Conservation (phyloP, 1,140 invertebrate genomes). For the Contarinia nasturtii region DNA sequence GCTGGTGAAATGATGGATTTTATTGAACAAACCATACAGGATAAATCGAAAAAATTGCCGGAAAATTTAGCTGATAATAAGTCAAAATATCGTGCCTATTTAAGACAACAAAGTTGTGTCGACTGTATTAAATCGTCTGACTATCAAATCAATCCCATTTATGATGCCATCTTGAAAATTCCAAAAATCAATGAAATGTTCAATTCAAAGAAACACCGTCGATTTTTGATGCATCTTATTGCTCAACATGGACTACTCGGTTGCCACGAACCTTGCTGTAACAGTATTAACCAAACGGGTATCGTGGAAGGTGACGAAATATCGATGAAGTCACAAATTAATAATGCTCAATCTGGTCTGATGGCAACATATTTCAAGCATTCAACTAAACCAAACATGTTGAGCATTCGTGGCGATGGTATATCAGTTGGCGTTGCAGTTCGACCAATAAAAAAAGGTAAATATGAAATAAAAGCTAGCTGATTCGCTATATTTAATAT, state of each 20-base stretch:
- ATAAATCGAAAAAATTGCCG: constrained; percentile 30
- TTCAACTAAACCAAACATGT: constrained; percentile 68
- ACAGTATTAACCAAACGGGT: not conserved
- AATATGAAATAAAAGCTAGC: no score
- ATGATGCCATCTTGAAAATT: constrained; percentile 27
- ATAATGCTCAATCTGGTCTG: not conserved
- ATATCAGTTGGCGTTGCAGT: not conserved
- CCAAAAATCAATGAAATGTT: constrained; percentile 43
- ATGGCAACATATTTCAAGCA: constrained; percentile 48
- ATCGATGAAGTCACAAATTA: not conserved
- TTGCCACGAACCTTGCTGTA: no score
- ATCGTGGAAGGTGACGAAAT: not conserved
- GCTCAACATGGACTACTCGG: constrained; percentile 47
- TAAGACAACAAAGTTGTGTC: not conserved
- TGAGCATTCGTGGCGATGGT: not conserved
- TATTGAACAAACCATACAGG: constrained; percentile 18
- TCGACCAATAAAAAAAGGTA: not conserved
- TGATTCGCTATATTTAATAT: not conserved
- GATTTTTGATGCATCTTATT: constrained; percentile 49
- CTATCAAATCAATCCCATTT: constrained; percentile 12
- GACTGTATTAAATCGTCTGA: not conserved
- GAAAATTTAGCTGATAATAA: constrained; percentile 2
- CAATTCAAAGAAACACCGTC: constrained; percentile 37
- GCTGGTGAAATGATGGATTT: constrained; percentile 26
- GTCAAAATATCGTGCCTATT: not conserved